These are phyloP conservation scores for Pangasius larnaudii DNA, from an alignment of 2,797 vertebrate genomes.

Conservation along the genomic window DNA sequence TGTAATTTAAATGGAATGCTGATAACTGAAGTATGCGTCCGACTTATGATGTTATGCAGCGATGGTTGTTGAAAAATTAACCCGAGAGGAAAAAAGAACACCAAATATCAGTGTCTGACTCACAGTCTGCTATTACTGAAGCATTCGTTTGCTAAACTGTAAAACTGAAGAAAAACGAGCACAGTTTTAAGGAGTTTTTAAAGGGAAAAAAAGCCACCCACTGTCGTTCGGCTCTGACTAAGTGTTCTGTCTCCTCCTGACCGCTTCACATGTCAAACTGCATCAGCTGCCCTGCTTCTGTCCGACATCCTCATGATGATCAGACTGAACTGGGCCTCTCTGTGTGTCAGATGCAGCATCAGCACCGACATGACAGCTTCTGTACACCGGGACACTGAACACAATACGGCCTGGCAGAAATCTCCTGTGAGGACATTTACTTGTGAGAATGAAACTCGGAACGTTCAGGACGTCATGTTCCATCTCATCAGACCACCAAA, in stretches of 20 bases:
- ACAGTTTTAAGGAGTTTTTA: neutral
- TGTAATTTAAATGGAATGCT: neutral
- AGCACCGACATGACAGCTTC: conserved; percentile 30
- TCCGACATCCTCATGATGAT: conserved; percentile 19
- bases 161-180: neutral
- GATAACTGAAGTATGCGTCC: neutral
- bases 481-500: conserved; percentile 29
- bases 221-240: conserved; percentile 16
- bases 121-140: neutral
- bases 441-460: conserved; percentile 33
- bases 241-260: conserved; percentile 38
- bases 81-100: neutral
- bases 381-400: conserved; percentile 22
- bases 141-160: neutral
- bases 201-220: neutral
- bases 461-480: conserved; percentile 42
- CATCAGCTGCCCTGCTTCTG: conserved; percentile 50
- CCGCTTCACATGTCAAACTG: conserved; percentile 45
- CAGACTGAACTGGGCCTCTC: conserved; percentile 35
- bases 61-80: neutral
- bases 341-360: conserved; percentile 46
- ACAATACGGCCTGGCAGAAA: conserved; percentile 55
- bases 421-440: conserved; percentile 26
- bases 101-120: neutral
- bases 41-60: neutral